These are phyloP conservation scores for Trachymyrmex cornetzi DNA, from an alignment of 1,140 invertebrate genomes.

Conservation along the genomic window DNA sequence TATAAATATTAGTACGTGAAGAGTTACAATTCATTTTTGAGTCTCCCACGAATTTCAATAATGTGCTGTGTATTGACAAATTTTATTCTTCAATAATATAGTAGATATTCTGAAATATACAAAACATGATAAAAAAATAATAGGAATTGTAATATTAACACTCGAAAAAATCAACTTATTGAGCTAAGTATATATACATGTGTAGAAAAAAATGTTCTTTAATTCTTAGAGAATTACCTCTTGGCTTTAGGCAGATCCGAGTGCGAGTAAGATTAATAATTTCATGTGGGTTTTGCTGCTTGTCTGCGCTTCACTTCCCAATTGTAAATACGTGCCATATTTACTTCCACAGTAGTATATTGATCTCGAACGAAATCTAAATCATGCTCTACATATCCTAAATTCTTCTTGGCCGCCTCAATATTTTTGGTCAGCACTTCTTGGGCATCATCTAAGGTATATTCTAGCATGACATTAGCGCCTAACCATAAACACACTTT, in stretches of 20 bases:
- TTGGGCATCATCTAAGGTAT: constrained; percentile 97
- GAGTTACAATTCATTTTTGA: constrained; percentile 51
- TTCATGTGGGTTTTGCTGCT: constrained; percentile 86
- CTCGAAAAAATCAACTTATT: background rate
- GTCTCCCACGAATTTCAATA: constrained; percentile 35
- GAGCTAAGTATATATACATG: background rate
- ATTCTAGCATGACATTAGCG: constrained; percentile 99
- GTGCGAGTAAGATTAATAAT: constrained; percentile 33
- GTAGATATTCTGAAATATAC: constrained; percentile 37
- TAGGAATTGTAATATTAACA: background rate
- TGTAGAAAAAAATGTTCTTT: background rate
- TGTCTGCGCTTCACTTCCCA: constrained; percentile 97
- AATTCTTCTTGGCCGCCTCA: constrained; percentile 94
- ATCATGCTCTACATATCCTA: constrained; percentile 95
- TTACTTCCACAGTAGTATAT: constrained; percentile 99
- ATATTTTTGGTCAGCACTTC: constrained; percentile 95
- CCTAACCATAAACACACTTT: constrained; percentile 99
- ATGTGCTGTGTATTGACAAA: constrained; percentile 7
- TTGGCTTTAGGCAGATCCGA: constrained; percentile 63
- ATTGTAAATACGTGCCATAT: constrained; percentile 98
- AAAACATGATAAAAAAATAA: background rate
- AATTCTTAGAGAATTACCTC: constrained; percentile 53
- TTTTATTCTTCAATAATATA: constrained; percentile 35
- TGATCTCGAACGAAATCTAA: constrained; percentile 97
- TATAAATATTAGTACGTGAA: constrained; percentile 61